Base-by-base conservation (phyloP, 2,888 invertebrate genomes). In the Torymus tubicola region DNA sequence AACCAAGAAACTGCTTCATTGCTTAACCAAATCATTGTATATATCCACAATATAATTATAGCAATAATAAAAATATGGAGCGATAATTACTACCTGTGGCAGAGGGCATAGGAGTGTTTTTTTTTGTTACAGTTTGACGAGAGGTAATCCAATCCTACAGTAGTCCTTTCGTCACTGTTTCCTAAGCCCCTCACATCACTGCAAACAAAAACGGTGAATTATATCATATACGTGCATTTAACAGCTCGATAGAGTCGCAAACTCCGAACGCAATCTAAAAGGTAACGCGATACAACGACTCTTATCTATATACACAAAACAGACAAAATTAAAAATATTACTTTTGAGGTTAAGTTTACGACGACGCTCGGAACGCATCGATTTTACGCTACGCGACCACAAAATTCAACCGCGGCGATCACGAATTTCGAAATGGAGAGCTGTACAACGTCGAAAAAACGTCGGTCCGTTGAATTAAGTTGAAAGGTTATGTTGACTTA, bases 101-200 rank as follows among this genome's bases (percentile, higher is more conserved):
- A 81, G 89, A 89, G 86, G 89, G 89, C 89, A 89, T 88, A 86
- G 84, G 88, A 86, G 85, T 85, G 82, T 85, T 84, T 81, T 83
- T 85, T 83, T 85, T 82, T 83, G 21, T 71, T 50, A 80, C 81
- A 76, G 80, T 81, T 81, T 82, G 69, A 76, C 78, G 60, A 82
- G 79, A 84, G 84, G 82, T 57, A 81, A 80, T 81, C 76, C 80
- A 78, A 76, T 80, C 69, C 73, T 80, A 81, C 82, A 82, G 80
- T 81, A 75, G 83, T 84, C 72, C 84, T 72, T 81, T 85, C 73
- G 84, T 85, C 83, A 85, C 84, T 85, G 84, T 70, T 80, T 83
- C 82, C 83, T 83, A 82, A 82, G 81, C 31, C 84, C 80, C 85
- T 87, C 87, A 88, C 87, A 87, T 87, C 84, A 86, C 88, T 88